Base-by-base conservation (phyloP, 2,113 vertebrate species). In the Lucifuga dentata region DNA sequence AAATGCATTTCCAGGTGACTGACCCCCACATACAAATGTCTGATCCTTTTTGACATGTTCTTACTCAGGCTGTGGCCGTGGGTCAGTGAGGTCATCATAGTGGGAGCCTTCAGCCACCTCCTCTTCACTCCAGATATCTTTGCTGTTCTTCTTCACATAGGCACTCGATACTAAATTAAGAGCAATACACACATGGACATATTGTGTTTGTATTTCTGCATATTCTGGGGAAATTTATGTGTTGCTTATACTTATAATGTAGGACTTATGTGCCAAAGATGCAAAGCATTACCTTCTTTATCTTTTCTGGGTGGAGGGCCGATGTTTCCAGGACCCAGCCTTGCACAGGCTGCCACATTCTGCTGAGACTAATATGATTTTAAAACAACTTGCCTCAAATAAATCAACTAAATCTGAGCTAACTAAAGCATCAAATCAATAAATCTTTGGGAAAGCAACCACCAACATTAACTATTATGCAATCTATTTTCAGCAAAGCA, bases 11-110 rank as follows among this genome's bases (percentile, higher is more conserved):
- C 36, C n/a, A 26, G 26, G 11, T 10, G 0, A 32, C 2, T 36
- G 5, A 45, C 11, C 23, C 8, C 23, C 19, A 48, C 23, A 20
- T 1, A 41, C 11, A 40, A 3, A 38, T 35, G 13, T 33, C 15
- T 45, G 20, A 52, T 7, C 29, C 13, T 60, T 40, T 58, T 8
- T 40, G 12, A 12, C n/a, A 13, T 33, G 19, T 19, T 24, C 95
- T 92, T 92, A 99, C 98, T 99, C 94, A 29, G 98, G 97, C 64
- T 94, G 88, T 21, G 96, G 95, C 55, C 97, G 91, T 11, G 72
- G 68, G 72, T 99, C 98, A 75, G 85, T 84, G 8, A 86, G 52
- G 39, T 98, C 96, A 17, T 95, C 93, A 69, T 92, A 93, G 66
- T 95, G 94, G 49, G 91, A 90, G 19, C 93, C 95, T 67, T 96